Base-by-base conservation (phyloP, 23 tunicate genomes). In the Oikopleura dioica region DNA sequence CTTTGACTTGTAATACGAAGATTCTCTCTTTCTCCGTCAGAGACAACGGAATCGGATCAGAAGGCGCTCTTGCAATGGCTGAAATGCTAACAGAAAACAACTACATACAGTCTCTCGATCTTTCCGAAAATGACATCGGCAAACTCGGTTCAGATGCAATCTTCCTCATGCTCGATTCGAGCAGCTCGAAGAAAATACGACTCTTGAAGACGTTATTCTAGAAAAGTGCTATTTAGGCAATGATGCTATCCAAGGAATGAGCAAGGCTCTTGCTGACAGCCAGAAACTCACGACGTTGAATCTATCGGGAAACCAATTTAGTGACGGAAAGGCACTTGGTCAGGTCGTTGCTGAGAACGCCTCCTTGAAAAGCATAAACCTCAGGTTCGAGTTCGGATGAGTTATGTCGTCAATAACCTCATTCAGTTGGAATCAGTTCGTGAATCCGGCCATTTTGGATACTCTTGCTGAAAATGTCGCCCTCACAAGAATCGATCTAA, bases 61-160 rank as follows among this genome's bases (percentile, higher is more conserved):
- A 86, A 79, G 99, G 99, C 16, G 99, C 95, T 1, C 59, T 59
- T 35, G 88, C 87, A 23, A 86, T 94, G 37, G 88, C 99, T 4
- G 85, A 94, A 38, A 94, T 94, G 99, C 68, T 94, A 37, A 84
- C 80, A 55, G 99, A 94, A 79, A 94, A 94, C 72, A 81, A 50
- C 29, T 86, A 78, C 12, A 86, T 94, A 63, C 82, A 78, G 32
- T 69, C 79, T n/a, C 76, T 94, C 29, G 87, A 95, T 28, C 37
- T 94, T 38, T 83, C 99, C 2, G 95, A 87, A 36, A 94, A 94
- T 76, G 88, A 81, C 30, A 82, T 94, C 50, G 95, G 84, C 44
- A 80, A 82, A 55, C 69, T 35, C 23, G 81, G 95, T 29, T 82
- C 95, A 29, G 85, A 69, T 1, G 88, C 92, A 0, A 36, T 94